These are phyloP conservation scores for Pseudorasbora parva DNA, from an alignment of 2,113 vertebrate genomes.

Conservation along the genomic window DNA sequence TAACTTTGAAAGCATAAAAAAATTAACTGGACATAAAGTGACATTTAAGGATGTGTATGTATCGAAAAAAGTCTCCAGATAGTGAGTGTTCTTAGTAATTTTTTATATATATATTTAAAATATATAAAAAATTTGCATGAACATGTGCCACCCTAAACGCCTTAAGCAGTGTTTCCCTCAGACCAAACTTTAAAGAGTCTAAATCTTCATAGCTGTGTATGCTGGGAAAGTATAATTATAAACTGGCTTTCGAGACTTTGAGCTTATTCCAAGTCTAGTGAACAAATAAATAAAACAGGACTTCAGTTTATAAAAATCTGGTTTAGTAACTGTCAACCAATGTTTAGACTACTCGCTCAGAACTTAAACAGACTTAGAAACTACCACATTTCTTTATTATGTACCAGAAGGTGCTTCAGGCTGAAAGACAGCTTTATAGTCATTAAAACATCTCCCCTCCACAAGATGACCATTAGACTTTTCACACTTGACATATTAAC, in stretches of 20 bases:
- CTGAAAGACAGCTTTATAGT: neutral
- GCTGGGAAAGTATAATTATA: constrained; percentile 20
- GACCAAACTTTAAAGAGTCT: constrained; percentile 12
- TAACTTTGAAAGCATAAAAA: neutral
- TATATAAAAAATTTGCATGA: too few species aligned
- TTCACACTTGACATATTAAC: neutral
- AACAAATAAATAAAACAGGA: constrained; percentile 39
- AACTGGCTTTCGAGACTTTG: constrained; percentile 15
- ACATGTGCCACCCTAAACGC: neutral
- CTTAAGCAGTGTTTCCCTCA: constrained; percentile 46
- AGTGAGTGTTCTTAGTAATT: too few species aligned
- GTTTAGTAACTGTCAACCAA: constrained; percentile 25
- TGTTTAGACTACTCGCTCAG: constrained; percentile 33
- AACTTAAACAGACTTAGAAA: constrained; percentile 35
- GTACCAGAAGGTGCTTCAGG: neutral
- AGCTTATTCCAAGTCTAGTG: constrained; percentile 22
- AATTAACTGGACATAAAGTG: neutral
- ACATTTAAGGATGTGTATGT: neutral
- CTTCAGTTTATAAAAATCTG: constrained; percentile 39
- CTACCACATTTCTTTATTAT: constrained; percentile 9
- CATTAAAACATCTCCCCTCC: neutral
- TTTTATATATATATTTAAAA: too few species aligned
- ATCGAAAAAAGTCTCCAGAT: too few species aligned
- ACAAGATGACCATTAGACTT: constrained; percentile 3
- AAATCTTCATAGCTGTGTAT: constrained; percentile 26